Percentiles rank a stretch among this genome's conserved stretches.
Evolutionary conservation across 1,140 invertebrate genomes (phyloP).

Genomic region (Zophobas atratus): DNA sequence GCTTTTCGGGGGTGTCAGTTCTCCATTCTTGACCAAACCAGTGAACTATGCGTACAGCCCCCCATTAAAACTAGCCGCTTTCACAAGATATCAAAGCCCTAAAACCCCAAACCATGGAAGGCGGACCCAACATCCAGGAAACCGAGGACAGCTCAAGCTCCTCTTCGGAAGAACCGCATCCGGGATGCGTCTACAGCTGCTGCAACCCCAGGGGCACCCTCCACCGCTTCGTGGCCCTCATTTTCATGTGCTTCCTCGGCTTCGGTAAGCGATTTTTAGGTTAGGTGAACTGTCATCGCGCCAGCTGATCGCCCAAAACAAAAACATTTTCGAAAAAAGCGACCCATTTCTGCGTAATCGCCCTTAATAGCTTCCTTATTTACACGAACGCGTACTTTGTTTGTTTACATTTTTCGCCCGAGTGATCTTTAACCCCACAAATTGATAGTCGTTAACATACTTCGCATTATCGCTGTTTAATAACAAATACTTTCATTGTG

Average conservation of each 20-base stretch:
- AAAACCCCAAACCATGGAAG: conserved; percentile 53
- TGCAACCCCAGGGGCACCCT: conserved; percentile 73
- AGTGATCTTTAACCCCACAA: conserved; percentile 10
- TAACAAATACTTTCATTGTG: conserved; percentile 49
- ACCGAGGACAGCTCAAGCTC: conserved; percentile 34
- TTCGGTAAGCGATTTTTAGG: conserved; percentile 77
- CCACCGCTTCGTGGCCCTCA: conserved; percentile 80
- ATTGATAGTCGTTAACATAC: conserved; percentile 24
- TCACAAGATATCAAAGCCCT: too few relatives aligned
- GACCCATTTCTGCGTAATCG: neutral
- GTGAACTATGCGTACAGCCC: too few relatives aligned
- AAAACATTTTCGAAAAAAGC: neutral
- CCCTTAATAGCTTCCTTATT: neutral
- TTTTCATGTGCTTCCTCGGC: conserved; percentile 90
- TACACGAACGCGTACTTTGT: neutral
- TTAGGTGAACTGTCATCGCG: conserved; percentile 28
- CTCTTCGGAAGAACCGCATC: conserved; percentile 27
- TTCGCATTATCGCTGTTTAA: neutral
- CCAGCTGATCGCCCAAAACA: conserved; percentile 31
- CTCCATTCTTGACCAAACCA: too few relatives aligned
- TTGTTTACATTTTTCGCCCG: conserved; percentile 26
- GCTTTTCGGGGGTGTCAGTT: too few relatives aligned
- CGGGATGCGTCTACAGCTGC: conserved; percentile 53
- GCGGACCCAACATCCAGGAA: conserved; percentile 62
- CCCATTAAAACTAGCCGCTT: too few relatives aligned